Evolutionary conservation across 2,888 invertebrate species (phyloP).

Genomic region (Blastobasis lacticolella): DNA sequence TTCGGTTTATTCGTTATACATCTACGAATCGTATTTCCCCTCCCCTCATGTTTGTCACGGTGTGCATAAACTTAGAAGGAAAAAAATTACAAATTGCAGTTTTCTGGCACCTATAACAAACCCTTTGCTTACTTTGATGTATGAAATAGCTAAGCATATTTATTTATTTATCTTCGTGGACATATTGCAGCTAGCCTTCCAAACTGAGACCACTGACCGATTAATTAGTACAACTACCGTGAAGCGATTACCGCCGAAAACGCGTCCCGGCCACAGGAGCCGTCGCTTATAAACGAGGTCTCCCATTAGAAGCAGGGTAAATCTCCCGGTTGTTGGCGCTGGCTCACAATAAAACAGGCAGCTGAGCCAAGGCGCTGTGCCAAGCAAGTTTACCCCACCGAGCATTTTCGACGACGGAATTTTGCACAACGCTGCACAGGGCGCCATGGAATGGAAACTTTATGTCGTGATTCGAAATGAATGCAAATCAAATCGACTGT

Average conservation of each 20-base stretch:
- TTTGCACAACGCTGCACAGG: conserved; percentile 1
- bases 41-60: too few species aligned
- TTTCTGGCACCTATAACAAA: too few species aligned
- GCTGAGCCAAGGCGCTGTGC: conserved; percentile 51
- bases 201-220: neutral
- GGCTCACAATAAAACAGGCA: conserved; percentile 46
- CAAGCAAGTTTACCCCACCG: conserved; percentile 42
- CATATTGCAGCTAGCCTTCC: neutral
- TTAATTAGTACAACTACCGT: neutral
- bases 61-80: too few species aligned
- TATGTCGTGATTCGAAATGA: neutral
- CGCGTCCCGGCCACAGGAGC: conserved; percentile 40
- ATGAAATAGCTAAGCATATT: neutral
- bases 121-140: neutral
- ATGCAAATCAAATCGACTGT: neutral
- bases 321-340: conserved; percentile 52
- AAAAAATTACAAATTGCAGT: too few species aligned
- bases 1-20: too few species aligned
- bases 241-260: conserved; percentile 31
- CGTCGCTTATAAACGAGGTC: conserved; percentile 41
- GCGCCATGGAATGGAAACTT: neutral
- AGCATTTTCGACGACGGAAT: conserved; percentile 5
- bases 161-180: neutral
- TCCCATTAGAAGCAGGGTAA: conserved; percentile 45
- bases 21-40: too few species aligned